Base-by-base conservation (phyloP, 2,888 invertebrate genomes). In the Tryphoninae sp. region DNA sequence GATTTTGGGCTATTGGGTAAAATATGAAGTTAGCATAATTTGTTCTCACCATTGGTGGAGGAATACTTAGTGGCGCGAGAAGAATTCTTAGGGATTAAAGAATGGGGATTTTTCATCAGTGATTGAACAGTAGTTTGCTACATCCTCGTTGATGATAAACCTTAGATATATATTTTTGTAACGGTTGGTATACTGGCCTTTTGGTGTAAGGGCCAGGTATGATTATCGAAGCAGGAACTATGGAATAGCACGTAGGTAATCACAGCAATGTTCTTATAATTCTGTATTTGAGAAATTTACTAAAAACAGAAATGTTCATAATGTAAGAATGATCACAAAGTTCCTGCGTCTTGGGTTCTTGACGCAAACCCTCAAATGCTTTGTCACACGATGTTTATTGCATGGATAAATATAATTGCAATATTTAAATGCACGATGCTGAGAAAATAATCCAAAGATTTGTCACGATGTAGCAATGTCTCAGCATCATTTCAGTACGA, bases 401-500 rank as follows among this genome's bases (percentile, higher is more conserved):
- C 42, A 16, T 13, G 13, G 0, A 72, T 72, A 59, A 78, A 72
- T 78, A 78, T 64, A 69, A n/a, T 69, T 22, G 69, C 45, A 45
- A 16, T 58, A 62, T 51, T 45, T 40, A 74, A 40, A 67, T 64
- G 61, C 11, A 55, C 26, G 11, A 74, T 69, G 9, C 8, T 3
- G 55, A 19, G 19, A n/a, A 64, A 49, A 59, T 61, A 77, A 26
- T 45, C 19, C 19, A 81, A 23, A 72, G 19, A 8, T 19, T 9
- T 55, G 22, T 3, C 9, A 55, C 3, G 55, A 8, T 55, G 16
- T 8, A 16, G 9, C 16, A 22, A 45, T 13, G 8, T 45, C 45
- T 45, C 45, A 11, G 55, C 55, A 19, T 55, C 55, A 9, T 55
- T 55, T 55, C 13, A 13, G 45, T 45, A 2, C 45, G 13, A 45